Evolutionary conservation across 2,797 vertebrate species (phyloP), one percentile per base, ranked within the genome.

Genomic region (Sebastes umbrosus): DNA sequence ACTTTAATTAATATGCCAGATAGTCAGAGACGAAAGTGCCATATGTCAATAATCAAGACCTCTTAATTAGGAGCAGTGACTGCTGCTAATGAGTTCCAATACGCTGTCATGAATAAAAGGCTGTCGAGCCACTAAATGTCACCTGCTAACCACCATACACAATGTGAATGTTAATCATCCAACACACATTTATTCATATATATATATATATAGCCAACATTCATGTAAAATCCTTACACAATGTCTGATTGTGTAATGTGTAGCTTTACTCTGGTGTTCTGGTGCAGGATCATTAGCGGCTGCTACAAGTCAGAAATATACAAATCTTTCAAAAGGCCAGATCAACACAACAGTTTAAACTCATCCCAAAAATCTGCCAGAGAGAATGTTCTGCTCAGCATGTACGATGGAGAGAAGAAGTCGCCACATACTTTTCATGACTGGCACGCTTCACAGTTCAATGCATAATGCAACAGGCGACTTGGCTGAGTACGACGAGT

Each of bases 11-110:
- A 88, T 81, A 85, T 88, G 83, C 84, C 11, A 72, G 87, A 91
- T 86, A 80, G 81, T 91, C 73, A 72, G 73, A 90, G 77, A 94
- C 80, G 7, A 95, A 94, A 92, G 89, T 60, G 58, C 89, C 92
- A 92, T 90, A 89, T 92, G 93, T 90, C 92, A 93, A 94, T 94
- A 93, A 94, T 94, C 91, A 94, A 90, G 92, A 94, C 84, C 79
- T 92, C 88, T 90, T 95, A 92, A 95, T 95, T 93, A 94, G 88
- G 85, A 87, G 73, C 72, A 34, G 85, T 86, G 90, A 93, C 87
- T 89, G 90, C 88, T 85, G 77, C 79, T 94, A 93, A 95, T 92
- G 87, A 93, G 84, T 87, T 92, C 79, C 78, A 81, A 76, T 80
- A 84, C 73, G 73, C 80, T 46, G 78, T 83, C 83, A 86, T 82